Conservation (phyloP, 2,888 invertebrate genomes). For the Cenopis cana region DNA sequence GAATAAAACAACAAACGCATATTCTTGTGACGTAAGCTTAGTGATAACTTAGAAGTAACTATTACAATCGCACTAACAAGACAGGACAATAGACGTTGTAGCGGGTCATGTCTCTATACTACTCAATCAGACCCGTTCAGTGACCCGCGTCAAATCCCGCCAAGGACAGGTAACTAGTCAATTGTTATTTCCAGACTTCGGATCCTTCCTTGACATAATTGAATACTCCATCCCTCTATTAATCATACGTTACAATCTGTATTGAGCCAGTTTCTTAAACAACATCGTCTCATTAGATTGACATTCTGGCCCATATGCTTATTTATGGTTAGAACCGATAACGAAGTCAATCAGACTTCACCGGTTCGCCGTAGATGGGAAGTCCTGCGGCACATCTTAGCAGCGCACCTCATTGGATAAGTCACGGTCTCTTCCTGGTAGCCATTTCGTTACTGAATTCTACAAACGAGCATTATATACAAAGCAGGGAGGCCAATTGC, state of each 20-base stretch:
- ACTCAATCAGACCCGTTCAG: constrained; percentile 45
- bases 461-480: constrained; percentile 82
- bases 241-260: constrained; percentile 37
- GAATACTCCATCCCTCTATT: constrained; percentile 24
- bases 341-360: constrained; percentile 73
- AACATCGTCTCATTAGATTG: constrained; percentile 55
- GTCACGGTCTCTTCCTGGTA: constrained; percentile 75
- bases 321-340: constrained; percentile 66
- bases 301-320: constrained; percentile 54
- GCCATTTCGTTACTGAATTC: constrained; percentile 74
- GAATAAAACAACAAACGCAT: constrained; percentile 20
- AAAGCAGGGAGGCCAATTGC: constrained; percentile 79
- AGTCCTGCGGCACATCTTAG: constrained; percentile 66
- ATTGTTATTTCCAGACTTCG: constrained; percentile 42
- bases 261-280: constrained; percentile 47
- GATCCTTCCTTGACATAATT: constrained; percentile 26
- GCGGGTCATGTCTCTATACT: constrained; percentile 62
- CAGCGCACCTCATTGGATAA: constrained; percentile 67
- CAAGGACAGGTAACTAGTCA: constrained; percentile 40
- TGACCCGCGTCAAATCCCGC: constrained; percentile 44
- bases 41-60: constrained; percentile 52
- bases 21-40: constrained; percentile 41
- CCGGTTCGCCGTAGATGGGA: constrained; percentile 68
- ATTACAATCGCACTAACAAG: constrained; percentile 71
- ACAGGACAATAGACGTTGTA: constrained; percentile 61